Conservation (phyloP, 2,888 invertebrate species). For the Cyaniris semiargus region DNA sequence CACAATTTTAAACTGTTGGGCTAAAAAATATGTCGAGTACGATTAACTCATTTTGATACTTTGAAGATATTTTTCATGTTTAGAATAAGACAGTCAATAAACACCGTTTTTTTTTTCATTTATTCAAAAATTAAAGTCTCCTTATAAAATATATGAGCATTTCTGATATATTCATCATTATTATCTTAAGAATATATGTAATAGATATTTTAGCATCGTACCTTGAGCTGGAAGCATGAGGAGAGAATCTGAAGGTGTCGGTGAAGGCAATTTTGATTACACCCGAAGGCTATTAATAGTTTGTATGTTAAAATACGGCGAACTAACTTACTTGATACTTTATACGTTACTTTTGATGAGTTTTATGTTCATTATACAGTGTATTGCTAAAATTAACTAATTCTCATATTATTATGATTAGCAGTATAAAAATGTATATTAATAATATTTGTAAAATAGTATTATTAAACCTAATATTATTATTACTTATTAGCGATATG, state of each 20-base stretch:
- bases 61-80: too few relatives aligned
- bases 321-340: conserved; percentile 49
- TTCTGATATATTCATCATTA: too few relatives aligned
- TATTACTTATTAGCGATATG: too few relatives aligned
- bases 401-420: too few relatives aligned
- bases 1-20: not conserved
- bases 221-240: conserved; percentile 32
- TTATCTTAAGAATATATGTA: not conserved
- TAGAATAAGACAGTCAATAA: too few relatives aligned
- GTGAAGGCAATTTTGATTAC: conserved; percentile 51
- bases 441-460: not conserved
- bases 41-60: not conserved
- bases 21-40: not conserved
- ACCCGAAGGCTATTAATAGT: conserved; percentile 61
- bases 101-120: too few relatives aligned
- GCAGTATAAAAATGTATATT: not conserved
- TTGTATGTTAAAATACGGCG: conserved; percentile 48
- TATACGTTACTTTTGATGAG: conserved; percentile 15
- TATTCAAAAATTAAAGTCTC: too few relatives aligned
- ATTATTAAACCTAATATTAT: too few relatives aligned
- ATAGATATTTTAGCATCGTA: not conserved
- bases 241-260: conserved; percentile 46
- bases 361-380: not conserved
- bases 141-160: too few relatives aligned
- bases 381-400: too few relatives aligned